These are phyloP conservation scores for Parazoanthus swiftii DNA, from an alignment of 92 coral and sea anemone genomes.

Conservation along the genomic window DNA sequence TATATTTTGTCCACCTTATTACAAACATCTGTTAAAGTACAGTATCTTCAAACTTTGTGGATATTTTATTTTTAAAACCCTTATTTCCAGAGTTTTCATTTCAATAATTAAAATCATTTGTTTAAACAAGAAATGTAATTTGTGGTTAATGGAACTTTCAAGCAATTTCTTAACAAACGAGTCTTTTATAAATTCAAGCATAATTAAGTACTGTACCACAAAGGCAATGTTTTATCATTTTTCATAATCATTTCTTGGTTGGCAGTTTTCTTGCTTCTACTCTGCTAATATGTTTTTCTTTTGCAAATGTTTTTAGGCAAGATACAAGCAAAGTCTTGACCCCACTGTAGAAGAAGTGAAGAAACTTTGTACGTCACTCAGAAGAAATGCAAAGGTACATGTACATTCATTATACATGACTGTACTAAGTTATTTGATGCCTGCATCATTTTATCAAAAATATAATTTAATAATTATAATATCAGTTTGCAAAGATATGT, in stretches of 20 bases:
- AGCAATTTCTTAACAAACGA: too few relatives aligned
- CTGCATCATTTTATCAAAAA: not conserved
- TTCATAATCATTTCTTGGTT: not conserved
- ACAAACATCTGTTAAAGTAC: too few relatives aligned
- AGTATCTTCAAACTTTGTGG: too few relatives aligned
- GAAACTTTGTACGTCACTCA: slow-evolving; percentile 84
- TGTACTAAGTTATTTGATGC: not conserved
- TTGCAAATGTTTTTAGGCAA: slow-evolving; percentile 62
- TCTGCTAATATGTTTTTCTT: not conserved
- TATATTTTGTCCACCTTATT: not conserved
- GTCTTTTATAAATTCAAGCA: not conserved
- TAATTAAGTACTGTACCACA: too few relatives aligned
- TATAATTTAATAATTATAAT: not conserved
- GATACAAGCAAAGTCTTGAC: slow-evolving; percentile 92
- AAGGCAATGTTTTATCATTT: too few relatives aligned
- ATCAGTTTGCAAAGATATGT: too few relatives aligned
- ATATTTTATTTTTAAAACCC: too few relatives aligned
- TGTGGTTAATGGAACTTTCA: not conserved
- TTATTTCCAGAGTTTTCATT: too few relatives aligned
- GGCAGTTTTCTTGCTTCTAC: not conserved
- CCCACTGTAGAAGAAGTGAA: slow-evolving; percentile 97
- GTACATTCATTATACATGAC: not conserved
- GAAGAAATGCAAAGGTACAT: slow-evolving; percentile 96
- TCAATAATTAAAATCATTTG: too few relatives aligned
- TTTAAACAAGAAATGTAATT: not conserved